Evolutionary conservation across 2,888 invertebrate genomes (phyloP), one percentile per base, ranked within the genome.

Genomic region (Monopis laevigella): DNA sequence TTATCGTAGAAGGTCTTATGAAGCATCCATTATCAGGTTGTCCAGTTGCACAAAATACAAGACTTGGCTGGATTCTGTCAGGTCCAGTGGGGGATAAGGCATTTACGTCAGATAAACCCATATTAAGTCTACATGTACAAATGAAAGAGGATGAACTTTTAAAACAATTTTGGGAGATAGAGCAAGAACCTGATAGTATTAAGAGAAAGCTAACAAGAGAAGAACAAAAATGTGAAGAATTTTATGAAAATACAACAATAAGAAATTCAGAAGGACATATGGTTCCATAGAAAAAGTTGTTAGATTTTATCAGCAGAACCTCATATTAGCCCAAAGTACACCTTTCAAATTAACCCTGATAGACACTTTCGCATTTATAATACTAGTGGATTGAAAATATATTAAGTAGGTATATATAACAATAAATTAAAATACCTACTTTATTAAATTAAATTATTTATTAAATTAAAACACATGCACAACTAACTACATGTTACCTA

Each of bases 61-160:
- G 21, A 3, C 42, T 52, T 17, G 49, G 52, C 2, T 52, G 52
- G 52, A 41, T 52, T 21, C 13, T 52, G 10, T 52, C 49, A 7
- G 50, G 53, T 2, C 41, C 18, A 26, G 26, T 43, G 2, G 6
- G 21, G 30, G 1, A 17, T 17, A 10, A 13, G 1, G 11, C 13
- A 16, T n/a, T n/a, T n/a, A 6, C 19, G 2, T 11, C 10, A n/a
- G 2, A 18, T 6, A 39, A 32, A 5, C 10, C 12, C 7, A 10
- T 48, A 10, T 36, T 41, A 5, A 48, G 24, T 14, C 12, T 49
- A 21, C 51, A 50, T 43, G 6, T 44, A 8, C 40, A 49, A 13
- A 11, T 45, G 1, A 48, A 41, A 12, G 47, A 46, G 35, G 51
- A 53, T 34, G 43, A 50, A 1, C 10, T 51, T 17, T 34, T 54